Base-by-base conservation (phyloP, 2,888 invertebrate species). In the Diarsia rubi region DNA sequence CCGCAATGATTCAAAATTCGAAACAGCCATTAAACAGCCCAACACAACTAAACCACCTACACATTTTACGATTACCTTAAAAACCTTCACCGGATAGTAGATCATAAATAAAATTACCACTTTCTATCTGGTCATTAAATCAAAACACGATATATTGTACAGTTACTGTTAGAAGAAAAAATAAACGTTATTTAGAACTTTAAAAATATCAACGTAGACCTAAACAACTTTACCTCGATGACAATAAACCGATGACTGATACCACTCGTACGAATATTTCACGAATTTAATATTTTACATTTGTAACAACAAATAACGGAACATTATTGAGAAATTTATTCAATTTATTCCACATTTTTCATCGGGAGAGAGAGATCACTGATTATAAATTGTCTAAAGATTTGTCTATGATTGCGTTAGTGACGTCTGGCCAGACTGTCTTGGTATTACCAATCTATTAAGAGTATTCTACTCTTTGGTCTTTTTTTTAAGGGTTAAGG, bases 261-360 rank as follows among this genome's bases (percentile, higher is more conserved):
- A 77, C 75, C 83, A 85, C 78, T 80, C 47, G 75, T 80, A 82
- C 78, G 70, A 73, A 83, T 74, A 82, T 78, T 82, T 76, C 85
- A 88, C 85, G 77, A 88, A 86, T 81, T 86, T 88, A 88, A 82
- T 84, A 84, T 70, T 75, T 85, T 87, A 89, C 88, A 91, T 91
- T 90, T 89, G 88, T 77, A 87, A 83, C 85, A 90, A 88, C 88
- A 89, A 88, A 84, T 84, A 88, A 84, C 87, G 84, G 83, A 87
- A 88, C 86, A 88, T 81, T 86, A 78, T 67, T 81, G 69, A 88
- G 69, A 88, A 87, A 88, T 82, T 86, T 89, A 88, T 88, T 87
- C 79, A 89, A 87, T 90, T 87, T 86, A 90, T 75, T 89, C 86
- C 88, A 91, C 90, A 91, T 92, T 90, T 88, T 90, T 89, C 84